Percentiles rank a stretch among this genome's conserved stretches.
phyloP scores from a whole-genome alignment of 2,113 vertebrate species.

The Vicugna pacos region DNA sequence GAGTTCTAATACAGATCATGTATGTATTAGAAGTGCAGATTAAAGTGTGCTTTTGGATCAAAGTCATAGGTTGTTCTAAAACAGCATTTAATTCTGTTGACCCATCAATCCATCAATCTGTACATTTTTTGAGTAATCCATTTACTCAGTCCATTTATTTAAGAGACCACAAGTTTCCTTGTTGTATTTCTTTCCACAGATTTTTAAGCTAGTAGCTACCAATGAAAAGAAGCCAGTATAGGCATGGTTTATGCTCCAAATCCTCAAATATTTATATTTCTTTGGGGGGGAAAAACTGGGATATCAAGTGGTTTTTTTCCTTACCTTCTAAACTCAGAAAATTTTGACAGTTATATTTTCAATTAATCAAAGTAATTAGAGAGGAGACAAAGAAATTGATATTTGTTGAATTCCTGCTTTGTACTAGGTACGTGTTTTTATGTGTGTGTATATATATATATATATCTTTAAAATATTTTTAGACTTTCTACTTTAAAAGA shows the following conservation, averaged over 20 bases:
- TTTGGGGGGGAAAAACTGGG: conserved; percentile 52
- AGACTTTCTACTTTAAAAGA: neutral
- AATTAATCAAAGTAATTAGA: conserved; percentile 37
- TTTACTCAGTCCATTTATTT: conserved; percentile 60
- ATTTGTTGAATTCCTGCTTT: conserved; percentile 46
- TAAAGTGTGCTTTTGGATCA: neutral
- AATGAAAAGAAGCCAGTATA: conserved; percentile 57
- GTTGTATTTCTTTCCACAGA: conserved; percentile 13
- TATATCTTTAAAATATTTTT: neutral
- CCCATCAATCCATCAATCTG: neutral
- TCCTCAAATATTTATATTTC: conserved; percentile 69
- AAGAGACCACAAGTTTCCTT: conserved; percentile 64
- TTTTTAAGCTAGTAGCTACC: conserved; percentile 55
- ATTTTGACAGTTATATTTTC: conserved; percentile 30
- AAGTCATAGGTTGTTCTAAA: neutral
- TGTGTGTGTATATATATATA: neutral
- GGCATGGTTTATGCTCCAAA: conserved; percentile 51
- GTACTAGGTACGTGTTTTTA: neutral
- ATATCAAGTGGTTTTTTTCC: conserved; percentile 57
- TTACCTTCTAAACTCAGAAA: conserved; percentile 38
- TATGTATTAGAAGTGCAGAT: neutral
- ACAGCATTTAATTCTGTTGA: neutral
- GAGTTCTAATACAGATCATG: neutral
- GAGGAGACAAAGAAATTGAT: neutral
- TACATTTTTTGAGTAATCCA: conserved; percentile 7